Evolutionary conservation across 2,888 invertebrate genomes (phyloP), one percentile per base, ranked within the genome.

Genomic region (Ischnura elegans): DNA sequence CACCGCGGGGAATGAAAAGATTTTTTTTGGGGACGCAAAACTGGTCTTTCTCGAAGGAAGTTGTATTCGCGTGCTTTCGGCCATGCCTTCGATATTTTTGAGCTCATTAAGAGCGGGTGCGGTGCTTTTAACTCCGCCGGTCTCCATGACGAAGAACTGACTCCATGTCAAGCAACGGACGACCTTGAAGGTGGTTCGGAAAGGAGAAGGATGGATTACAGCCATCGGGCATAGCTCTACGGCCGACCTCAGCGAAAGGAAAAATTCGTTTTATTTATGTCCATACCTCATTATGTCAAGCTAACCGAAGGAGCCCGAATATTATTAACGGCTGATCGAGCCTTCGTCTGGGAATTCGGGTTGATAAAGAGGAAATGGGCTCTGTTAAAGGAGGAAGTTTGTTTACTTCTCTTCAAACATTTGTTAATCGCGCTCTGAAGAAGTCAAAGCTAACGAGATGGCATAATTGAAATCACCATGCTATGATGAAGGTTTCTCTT

Each of bases 151-250:
- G 6, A 76, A 13, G 76, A 36, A n/a, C 29, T 76, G 36, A 13
- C 76, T 76, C 76, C 76, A 36, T 76, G 76, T 76, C 76, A 61
- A n/a, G 6, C n/a, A n/a, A n/a, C 61, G n/a, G n/a, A 61, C n/a
- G 76, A 76, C 76, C 76, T 76, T 76, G 76, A 13, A n/a, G 29
- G 76, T 25, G 36, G 76, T 8, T 36, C 76, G 36, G 29, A 61
- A n/a, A 25, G 36, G 29, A 61, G 61, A 25, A 76, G 76, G 76
- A 36, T 76, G 36, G 36, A 76, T 36, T 29, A n/a, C 16, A 36
- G 29, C 76, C 36, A 36, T 29, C n/a, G 76, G 76, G 29, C 36
- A 36, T 25, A 36, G 10, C 36, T 76, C 36, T 36, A 2, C 10
- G 25, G 36, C 76, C 76, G 36, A 36, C 76, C 29, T 36, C 76